phyloP scores from a whole-genome alignment of 2,888 invertebrate species.

The Chalcosyrphus nemorum region DNA sequence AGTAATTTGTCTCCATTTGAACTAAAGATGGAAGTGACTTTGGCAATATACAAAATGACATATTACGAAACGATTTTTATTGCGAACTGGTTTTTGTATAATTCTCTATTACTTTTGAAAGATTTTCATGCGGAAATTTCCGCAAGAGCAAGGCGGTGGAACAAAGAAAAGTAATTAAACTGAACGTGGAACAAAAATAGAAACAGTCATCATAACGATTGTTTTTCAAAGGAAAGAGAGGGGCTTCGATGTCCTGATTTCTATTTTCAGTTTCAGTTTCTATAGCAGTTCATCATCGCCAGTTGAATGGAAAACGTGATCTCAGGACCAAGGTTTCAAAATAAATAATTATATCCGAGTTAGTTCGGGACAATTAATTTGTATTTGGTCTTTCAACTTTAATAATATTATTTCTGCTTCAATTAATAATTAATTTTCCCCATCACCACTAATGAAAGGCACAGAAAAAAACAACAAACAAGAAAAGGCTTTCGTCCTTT shows the following conservation, averaged over 20 bases:
- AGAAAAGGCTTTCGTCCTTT: too few relatives aligned
- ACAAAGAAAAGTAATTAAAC: background rate
- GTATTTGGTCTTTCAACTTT: background rate
- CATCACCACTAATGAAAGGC: too few relatives aligned
- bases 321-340: background rate
- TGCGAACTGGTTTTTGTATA: background rate
- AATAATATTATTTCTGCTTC: background rate
- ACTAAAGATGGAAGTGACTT: slow-evolving; percentile 1
- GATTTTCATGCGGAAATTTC: background rate
- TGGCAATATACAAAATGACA: background rate
- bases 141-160: background rate
- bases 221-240: background rate
- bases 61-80: background rate
- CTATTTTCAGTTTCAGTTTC: background rate
- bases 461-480: too few relatives aligned
- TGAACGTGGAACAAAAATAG: background rate
- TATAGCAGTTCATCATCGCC: background rate
- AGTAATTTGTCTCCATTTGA: slow-evolving; percentile 25
- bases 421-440: background rate
- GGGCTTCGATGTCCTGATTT: background rate
- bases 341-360: background rate
- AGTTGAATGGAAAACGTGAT: background rate
- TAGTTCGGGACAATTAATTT: background rate
- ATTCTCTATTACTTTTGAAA: background rate
- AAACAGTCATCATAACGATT: background rate